phyloP scores from a whole-genome alignment of 2,888 invertebrate genomes.

The Nomada flava region DNA sequence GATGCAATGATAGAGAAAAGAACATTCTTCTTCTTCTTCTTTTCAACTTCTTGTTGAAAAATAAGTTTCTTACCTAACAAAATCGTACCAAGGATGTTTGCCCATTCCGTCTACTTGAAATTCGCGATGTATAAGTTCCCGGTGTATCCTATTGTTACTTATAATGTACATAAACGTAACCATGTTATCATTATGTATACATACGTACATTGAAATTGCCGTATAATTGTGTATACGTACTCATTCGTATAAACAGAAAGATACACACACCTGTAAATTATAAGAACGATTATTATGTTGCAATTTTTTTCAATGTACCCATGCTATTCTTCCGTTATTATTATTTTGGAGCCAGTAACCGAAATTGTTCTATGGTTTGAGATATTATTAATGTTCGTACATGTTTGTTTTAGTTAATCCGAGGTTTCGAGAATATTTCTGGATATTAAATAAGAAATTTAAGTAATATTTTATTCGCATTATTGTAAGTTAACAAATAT shows the following conservation, averaged over 20 bases:
- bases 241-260: background rate
- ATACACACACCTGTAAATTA: slow-evolving; percentile 8
- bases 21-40: slow-evolving; percentile 2
- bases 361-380: background rate
- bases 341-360: background rate
- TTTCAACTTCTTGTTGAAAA: background rate
- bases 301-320: slow-evolving; percentile 27
- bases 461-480: background rate
- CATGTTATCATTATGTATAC: slow-evolving; percentile 15
- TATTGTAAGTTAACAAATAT: background rate
- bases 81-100: slow-evolving; percentile 33
- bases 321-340: background rate
- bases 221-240: background rate
- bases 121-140: slow-evolving; percentile 22
- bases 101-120: slow-evolving; percentile 22
- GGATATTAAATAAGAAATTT: background rate
- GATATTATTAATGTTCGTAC: background rate
- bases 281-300: background rate
- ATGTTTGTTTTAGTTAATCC: background rate
- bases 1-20: background rate
- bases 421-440: background rate
- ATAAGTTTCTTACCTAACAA: background rate
- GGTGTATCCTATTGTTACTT: background rate
- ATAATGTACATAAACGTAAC: slow-evolving; percentile 38
- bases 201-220: slow-evolving; percentile 2